These are phyloP conservation scores for Clarias pachynema DNA, from an alignment of 2,797 vertebrate species.

Conservation along the genomic window DNA sequence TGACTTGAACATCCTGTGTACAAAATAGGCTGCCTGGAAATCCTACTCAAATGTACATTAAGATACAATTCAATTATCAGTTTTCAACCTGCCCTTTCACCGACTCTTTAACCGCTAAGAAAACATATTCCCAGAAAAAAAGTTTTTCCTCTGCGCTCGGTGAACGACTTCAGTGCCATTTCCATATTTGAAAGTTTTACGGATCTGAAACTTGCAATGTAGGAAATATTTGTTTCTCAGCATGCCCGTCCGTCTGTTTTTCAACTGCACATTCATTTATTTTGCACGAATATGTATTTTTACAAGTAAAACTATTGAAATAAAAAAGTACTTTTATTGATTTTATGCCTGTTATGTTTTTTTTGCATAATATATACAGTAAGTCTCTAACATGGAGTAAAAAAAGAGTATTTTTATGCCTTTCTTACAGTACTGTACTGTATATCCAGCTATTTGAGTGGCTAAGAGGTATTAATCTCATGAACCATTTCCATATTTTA, in stretches of 20 bases:
- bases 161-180: neutral
- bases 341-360: too few species aligned
- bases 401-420: neutral
- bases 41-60: neutral
- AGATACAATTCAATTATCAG: neutral
- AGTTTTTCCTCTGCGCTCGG: neutral
- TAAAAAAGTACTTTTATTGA: too few species aligned
- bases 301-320: too few species aligned
- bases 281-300: too few species aligned
- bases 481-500: neutral
- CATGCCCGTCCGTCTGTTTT: too few species aligned
- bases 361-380: neutral
- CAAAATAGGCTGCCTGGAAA: neutral
- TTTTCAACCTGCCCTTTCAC: neutral
- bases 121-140: neutral
- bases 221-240: neutral
- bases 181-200: neutral
- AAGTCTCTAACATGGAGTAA: neutral
- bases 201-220: neutral
- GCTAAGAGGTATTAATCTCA: neutral
- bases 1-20: too few species aligned
- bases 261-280: too few species aligned
- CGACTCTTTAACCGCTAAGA: neutral
- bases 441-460: neutral
- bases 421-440: neutral